Percentiles rank a stretch among this genome's conserved stretches.
phyloP scores from a whole-genome alignment of 2,113 vertebrate genomes.

The Prunella fulvescens region DNA sequence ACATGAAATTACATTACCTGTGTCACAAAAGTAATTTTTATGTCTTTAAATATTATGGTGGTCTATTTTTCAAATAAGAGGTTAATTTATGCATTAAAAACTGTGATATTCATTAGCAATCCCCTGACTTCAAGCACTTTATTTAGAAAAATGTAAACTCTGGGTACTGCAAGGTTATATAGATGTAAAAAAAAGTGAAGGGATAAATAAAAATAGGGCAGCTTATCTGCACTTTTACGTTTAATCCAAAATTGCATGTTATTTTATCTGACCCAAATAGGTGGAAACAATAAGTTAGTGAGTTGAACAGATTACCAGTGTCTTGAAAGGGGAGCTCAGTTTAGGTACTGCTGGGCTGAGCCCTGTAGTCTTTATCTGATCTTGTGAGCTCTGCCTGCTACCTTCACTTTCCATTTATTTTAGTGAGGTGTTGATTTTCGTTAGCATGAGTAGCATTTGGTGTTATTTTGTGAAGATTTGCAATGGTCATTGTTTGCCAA shows the following conservation, averaged over 20 bases:
- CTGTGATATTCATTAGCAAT: neutral
- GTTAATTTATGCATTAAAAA: neutral
- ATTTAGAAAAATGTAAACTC: neutral
- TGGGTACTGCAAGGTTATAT: neutral
- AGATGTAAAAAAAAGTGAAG: neutral
- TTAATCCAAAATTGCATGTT: slow-evolving; percentile 30
- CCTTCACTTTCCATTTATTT: neutral
- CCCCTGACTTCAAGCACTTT: neutral
- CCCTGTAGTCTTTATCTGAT: neutral
- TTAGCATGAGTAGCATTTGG: neutral
- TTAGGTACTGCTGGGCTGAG: neutral
- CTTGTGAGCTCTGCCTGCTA: neutral
- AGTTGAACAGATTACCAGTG: neutral
- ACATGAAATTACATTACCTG: neutral
- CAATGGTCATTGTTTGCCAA: neutral
- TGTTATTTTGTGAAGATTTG: neutral
- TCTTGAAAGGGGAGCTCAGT: neutral
- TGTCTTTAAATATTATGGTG: neutral
- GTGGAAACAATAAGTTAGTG: neutral
- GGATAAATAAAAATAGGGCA: slow-evolving; percentile 16
- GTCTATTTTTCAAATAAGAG: neutral
- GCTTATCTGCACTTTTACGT: neutral
- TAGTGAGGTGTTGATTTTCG: neutral
- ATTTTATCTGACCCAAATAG: slow-evolving; percentile 7
- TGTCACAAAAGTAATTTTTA: neutral